Evolutionary conservation across 2,113 vertebrate species (phyloP), one percentile per base, ranked within the genome.

Genomic region (Ptilorrhoa leucosticta): DNA sequence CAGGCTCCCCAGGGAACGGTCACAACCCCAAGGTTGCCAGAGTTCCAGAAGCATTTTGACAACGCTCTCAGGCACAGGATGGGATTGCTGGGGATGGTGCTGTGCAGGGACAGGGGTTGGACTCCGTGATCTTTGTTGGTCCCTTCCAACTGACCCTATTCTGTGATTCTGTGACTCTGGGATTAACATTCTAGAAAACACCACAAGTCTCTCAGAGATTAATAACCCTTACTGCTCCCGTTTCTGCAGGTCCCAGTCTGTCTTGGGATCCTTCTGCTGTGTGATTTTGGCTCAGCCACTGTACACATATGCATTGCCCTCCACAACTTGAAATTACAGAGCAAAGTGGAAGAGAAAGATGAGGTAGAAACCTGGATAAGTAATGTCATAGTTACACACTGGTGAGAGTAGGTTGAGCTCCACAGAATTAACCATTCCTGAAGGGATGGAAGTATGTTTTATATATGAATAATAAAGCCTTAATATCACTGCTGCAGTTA

Each of bases 321-420:
- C 42, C 10, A 19, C 27, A 39, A 26, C 13, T 33, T 51, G 39
- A 71, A 83, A 51, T 61, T 57, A 17, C 14, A 57, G 47, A 64
- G 31, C 10, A 33, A 86, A 87, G 40, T 27, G 4, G 33, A 58
- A 68, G 9, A 64, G 8, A 11, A 40, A 35, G 19, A 20, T 56
- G 65, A 93, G 39, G 8, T 3, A 66, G 44, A 81, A 77, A 64
- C 18, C 22, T n/a, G 6, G 15, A 42, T 0, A 0, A n/a, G 6
- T 7, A 4, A 18, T 2, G 0, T 51, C 1, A 0, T 37, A 50
- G 21, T 33, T 56, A 17, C 6, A 13, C 40, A 12, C 24, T 2
- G 2, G 20, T 23, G 40, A 73, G n/a, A 57, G 31, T 7, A 72
- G 48, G 11, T 45, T 4, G 4, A 75, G 12, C 11, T 88, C 68